Conservation (phyloP, 1,140 invertebrate species). For the Nebria ingens region DNA sequence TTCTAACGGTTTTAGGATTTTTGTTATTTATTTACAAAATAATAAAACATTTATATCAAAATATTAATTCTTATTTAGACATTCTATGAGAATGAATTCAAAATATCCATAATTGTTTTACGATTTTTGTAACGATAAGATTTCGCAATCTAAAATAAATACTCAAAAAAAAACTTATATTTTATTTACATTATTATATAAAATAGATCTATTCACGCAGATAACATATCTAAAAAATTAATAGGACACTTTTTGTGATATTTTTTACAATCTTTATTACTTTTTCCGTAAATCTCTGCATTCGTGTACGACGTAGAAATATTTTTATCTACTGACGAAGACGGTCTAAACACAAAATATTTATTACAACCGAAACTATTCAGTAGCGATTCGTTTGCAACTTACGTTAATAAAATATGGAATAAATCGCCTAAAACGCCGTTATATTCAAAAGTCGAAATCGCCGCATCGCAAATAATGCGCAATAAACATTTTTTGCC, state of each 20-base stretch:
- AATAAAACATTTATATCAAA: too few species aligned
- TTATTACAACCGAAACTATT: conserved; percentile 14
- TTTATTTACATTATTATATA: too few species aligned
- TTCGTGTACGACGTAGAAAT: conserved; percentile 30
- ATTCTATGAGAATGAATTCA: too few species aligned
- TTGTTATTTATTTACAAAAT: too few species aligned
- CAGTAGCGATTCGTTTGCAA: conserved; percentile 15
- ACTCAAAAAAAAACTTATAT: too few species aligned
- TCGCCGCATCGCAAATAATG: conserved; percentile 38
- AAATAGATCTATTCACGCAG: too few species aligned
- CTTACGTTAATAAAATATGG: conserved; percentile 41
- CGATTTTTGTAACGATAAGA: too few species aligned
- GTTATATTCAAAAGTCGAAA: conserved; percentile 34
- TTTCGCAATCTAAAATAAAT: too few species aligned
- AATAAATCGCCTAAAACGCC: conserved; percentile 40
- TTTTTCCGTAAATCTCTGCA: conserved; percentile 31
- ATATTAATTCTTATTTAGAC: too few species aligned
- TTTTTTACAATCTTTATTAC: conserved; percentile 28
- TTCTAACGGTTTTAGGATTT: too few species aligned
- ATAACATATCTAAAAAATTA: conserved; percentile 34
- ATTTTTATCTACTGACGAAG: conserved; percentile 32
- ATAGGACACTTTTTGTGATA: conserved; percentile 32
- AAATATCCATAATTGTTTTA: too few species aligned
- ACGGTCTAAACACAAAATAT: conserved; percentile 33
- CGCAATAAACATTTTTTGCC: conserved; percentile 38